phyloP scores from a whole-genome alignment of 2,797 vertebrate genomes.

The Anolis apletophallus region DNA sequence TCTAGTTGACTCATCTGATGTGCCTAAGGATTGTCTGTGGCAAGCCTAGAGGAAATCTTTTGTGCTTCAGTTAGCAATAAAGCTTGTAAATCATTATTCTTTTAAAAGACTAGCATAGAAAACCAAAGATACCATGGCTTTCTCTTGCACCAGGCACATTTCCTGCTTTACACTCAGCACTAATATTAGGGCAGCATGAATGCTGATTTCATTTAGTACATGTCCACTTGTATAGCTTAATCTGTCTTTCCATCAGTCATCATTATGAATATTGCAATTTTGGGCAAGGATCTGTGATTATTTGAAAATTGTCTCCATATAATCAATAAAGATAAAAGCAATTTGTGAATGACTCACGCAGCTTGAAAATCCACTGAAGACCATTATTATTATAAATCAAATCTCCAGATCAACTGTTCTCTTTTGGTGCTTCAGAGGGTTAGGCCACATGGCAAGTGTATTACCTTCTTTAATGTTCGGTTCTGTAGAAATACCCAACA shows the following conservation, averaged over 20 bases:
- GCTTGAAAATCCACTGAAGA: slow-evolving; percentile 28
- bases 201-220: neutral
- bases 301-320: slow-evolving; percentile 18
- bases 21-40: slow-evolving; percentile 76
- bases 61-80: slow-evolving; percentile 79
- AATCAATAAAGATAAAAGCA: slow-evolving; percentile 34
- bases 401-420: slow-evolving; percentile 21
- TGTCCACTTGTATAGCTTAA: neutral
- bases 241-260: neutral
- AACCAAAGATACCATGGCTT: slow-evolving; percentile 56
- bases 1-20: slow-evolving; percentile 74
- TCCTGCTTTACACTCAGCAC: neutral
- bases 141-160: neutral
- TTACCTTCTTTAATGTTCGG: slow-evolving; percentile 45
- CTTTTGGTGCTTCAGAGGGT: slow-evolving; percentile 49
- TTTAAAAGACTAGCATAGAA: slow-evolving; percentile 67
- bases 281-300: neutral
- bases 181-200: slow-evolving; percentile 30
- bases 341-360: slow-evolving; percentile 35
- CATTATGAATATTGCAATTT: slow-evolving; percentile 7
- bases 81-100: slow-evolving; percentile 76
- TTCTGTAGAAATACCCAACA: slow-evolving; percentile 56
- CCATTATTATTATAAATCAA: slow-evolving; percentile 47
- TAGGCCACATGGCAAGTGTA: slow-evolving; percentile 3
- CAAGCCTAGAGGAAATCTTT: slow-evolving; percentile 78